Conservation (phyloP, 2,113 vertebrate species). For the Mesembrinibis cayennensis region DNA sequence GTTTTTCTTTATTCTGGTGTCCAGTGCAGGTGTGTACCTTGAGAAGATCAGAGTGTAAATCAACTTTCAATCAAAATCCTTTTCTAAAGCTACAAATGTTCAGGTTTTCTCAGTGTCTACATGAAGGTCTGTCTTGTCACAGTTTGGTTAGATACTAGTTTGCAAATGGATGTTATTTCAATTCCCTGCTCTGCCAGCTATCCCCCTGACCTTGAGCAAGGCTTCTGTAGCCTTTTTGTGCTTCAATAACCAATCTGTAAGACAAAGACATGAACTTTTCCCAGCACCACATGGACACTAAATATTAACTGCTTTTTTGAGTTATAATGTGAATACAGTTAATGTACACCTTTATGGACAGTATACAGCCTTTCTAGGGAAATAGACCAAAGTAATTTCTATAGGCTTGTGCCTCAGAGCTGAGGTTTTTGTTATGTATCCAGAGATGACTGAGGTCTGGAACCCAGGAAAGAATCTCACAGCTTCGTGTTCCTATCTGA, state of each 20-base stretch:
- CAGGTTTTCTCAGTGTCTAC: neutral
- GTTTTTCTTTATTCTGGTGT: neutral
- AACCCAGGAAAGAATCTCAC: neutral
- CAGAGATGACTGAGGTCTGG: neutral
- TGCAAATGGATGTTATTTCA: neutral
- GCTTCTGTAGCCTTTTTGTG: neutral
- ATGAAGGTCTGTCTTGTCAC: neutral
- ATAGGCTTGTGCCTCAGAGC: neutral
- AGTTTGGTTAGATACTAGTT: neutral
- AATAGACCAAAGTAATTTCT: neutral
- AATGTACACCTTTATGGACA: constrained; percentile 1
- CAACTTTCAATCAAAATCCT: no score
- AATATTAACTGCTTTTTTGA: constrained; percentile 47
- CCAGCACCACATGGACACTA: neutral
- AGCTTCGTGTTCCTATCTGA: neutral
- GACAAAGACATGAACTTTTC: neutral
- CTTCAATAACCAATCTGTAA: neutral
- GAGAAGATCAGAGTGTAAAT: neutral
- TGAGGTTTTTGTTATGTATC: neutral
- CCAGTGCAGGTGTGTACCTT: accelerated
- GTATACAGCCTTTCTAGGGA: neutral
- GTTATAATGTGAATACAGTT: neutral
- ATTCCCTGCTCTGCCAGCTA: neutral
- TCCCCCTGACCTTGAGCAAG: neutral
- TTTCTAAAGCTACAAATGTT: neutral